Percentiles rank a stretch among this genome's conserved stretches.
phyloP scores from a whole-genome alignment of 2,113 vertebrate genomes.

The Epinephelus lanceolatus region DNA sequence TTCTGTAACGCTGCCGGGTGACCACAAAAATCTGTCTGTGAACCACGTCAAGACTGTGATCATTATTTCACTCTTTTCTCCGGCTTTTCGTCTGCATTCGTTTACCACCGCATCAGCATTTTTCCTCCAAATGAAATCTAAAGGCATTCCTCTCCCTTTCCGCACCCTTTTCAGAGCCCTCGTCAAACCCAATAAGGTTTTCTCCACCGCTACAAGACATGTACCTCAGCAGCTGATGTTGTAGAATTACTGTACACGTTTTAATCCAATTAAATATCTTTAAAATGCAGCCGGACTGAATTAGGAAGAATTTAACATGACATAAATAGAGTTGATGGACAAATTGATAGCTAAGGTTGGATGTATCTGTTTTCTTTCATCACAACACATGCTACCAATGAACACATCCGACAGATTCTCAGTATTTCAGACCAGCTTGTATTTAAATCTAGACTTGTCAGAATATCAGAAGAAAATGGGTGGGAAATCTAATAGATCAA shows the following conservation, averaged over 20 bases:
- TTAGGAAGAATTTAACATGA: not conserved
- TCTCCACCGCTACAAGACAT: conserved; percentile 82
- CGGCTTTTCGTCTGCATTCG: conserved; percentile 75
- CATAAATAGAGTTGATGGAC: not conserved
- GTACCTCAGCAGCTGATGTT: conserved; percentile 82
- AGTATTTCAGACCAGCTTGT: not conserved
- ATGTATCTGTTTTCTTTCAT: conserved; percentile 4
- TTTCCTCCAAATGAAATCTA: conserved; percentile 86
- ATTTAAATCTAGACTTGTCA: too few species aligned
- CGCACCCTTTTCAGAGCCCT: conserved; percentile 85
- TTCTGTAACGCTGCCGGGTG: conserved; percentile 73
- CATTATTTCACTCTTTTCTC: conserved; percentile 75
- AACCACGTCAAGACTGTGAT: conserved; percentile 78
- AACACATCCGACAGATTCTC: not conserved
- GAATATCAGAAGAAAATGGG: not conserved
- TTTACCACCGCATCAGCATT: conserved; percentile 82
- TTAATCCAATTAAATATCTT: conserved; percentile 85
- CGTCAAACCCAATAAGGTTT: conserved; percentile 82
- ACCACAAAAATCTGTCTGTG: conserved; percentile 84
- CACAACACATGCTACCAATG: conserved; percentile 5
- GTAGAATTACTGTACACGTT: conserved; percentile 78
- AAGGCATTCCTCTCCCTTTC: conserved; percentile 87
- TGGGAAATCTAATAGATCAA: not conserved
- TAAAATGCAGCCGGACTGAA: not conserved
- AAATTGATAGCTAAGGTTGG: not conserved